Evolutionary conservation across 2,888 invertebrate species (phyloP).

Genomic region (Notodromas monacha): DNA sequence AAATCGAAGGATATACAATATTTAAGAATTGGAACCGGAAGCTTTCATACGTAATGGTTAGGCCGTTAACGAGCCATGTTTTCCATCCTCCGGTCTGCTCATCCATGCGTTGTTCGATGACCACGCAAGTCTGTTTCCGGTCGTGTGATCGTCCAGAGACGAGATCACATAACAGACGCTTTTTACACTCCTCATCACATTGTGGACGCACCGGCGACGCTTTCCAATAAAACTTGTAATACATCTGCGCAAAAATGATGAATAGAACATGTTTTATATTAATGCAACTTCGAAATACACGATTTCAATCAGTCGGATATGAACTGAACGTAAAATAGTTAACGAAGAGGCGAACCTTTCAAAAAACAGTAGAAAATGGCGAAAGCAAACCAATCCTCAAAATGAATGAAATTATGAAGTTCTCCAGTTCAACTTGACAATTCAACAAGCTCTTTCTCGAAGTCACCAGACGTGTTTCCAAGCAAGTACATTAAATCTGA

Average conservation of each 20-base stretch:
- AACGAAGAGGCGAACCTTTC: no score
- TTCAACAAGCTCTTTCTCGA: no score
- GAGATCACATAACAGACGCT: slow-evolving; percentile 49
- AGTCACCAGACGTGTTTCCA: no score
- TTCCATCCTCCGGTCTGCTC: slow-evolving; percentile 37
- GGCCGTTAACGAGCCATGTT: slow-evolving; percentile 54
- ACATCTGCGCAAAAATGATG: no score
- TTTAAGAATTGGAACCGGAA: no score
- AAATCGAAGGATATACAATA: background rate
- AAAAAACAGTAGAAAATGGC: no score
- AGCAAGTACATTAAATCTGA: no score
- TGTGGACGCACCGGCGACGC: slow-evolving; percentile 46
- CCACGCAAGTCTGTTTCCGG: slow-evolving; percentile 42
- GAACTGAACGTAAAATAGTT: slow-evolving; percentile 2
- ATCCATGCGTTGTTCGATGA: slow-evolving; percentile 14
- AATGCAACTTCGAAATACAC: background rate
- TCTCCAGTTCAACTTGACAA: no score
- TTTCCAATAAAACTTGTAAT: slow-evolving; percentile 46
- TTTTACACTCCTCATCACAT: slow-evolving; percentile 54
- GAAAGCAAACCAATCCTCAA: no score
- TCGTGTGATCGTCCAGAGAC: slow-evolving; percentile 59
- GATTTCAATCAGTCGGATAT: background rate
- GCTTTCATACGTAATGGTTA: slow-evolving; percentile 64
- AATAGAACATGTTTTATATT: no score
- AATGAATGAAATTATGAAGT: no score